Base-by-base conservation (phyloP, 2,888 invertebrate genomes). In the Melanostoma mellinum region DNA sequence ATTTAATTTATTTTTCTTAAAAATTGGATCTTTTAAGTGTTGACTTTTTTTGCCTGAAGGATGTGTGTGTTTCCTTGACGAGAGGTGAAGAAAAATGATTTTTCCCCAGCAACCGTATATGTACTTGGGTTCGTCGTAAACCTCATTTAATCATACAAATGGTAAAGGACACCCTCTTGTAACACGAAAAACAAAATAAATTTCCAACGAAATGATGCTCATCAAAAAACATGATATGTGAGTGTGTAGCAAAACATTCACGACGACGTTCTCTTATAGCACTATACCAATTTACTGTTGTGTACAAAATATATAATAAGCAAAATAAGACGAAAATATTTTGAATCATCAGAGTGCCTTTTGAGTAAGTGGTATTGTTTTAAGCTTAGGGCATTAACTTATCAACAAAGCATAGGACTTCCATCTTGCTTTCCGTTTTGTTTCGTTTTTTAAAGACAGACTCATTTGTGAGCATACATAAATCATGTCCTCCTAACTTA, bases 321-420 rank as follows among this genome's bases (percentile, higher is more conserved):
- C 42, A 42, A 42, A 42, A 42, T 42, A 42, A 42, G n/a, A 42
- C 6, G 42, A 42, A 42, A 42, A 42, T 42, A 42, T 42, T 42
- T 42, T 20, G 8, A 9, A 42, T 6, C 8, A 42, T 42, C n/a
- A 42, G 6, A 6, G 6, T 9, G 42, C 3, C 8, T 42, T 4
- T 8, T 42, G 42, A 9, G 42, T 42, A 42, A 42, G 42, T 42
- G 42, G 9, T 6, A 42, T 42, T 42, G 42, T 42, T 9, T 42
- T 42, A 42, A 42, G 42, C 42, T 42, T 42, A 6, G 42, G n/a
- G 3, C 6, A n/a, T 42, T 42, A 42, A 42, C 42, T 42, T 42
- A 42, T 42, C 42, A 42, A 42, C 42, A 42, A n/a, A 42, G 6
- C 42, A 4, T 8, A 9, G 8, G 8, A 8, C 20, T 20, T 20